phyloP scores from a whole-genome alignment of 2,797 vertebrate species.

The Antrozous pallidus region DNA sequence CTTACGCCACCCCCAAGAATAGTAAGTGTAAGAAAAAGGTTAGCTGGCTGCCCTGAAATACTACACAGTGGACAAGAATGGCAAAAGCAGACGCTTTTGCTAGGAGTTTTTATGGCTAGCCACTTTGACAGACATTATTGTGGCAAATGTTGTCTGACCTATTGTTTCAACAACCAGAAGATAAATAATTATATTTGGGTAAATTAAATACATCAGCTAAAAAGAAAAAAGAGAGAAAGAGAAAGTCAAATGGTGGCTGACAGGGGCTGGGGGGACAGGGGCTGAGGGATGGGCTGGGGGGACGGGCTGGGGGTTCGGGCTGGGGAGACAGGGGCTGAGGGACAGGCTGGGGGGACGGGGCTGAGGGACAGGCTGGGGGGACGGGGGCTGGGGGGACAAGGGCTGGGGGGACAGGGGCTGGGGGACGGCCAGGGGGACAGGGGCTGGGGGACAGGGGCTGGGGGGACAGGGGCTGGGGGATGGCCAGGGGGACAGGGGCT shows the following conservation, averaged over 20 bases:
- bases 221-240: not conserved
- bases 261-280: not conserved
- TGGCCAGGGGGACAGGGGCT: no score
- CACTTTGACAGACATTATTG: not conserved
- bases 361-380: no score
- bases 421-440: no score
- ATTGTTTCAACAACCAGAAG: not conserved
- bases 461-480: not conserved
- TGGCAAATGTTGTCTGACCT: not conserved
- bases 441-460: not conserved
- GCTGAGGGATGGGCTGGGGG: not conserved
- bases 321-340: not conserved
- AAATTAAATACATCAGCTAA: not conserved
- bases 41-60: not conserved
- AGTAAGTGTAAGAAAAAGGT: not conserved
- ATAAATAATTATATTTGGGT: not conserved
- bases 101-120: not conserved
- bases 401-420: not conserved
- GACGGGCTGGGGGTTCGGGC: not conserved
- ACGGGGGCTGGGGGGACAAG: not conserved
- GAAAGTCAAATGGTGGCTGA: not conserved
- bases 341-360: fast-evolving
- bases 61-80: not conserved
- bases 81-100: not conserved
- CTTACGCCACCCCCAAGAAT: not conserved